Conservation (phyloP, 2,113 vertebrate species). For the Sterna hirundo region DNA sequence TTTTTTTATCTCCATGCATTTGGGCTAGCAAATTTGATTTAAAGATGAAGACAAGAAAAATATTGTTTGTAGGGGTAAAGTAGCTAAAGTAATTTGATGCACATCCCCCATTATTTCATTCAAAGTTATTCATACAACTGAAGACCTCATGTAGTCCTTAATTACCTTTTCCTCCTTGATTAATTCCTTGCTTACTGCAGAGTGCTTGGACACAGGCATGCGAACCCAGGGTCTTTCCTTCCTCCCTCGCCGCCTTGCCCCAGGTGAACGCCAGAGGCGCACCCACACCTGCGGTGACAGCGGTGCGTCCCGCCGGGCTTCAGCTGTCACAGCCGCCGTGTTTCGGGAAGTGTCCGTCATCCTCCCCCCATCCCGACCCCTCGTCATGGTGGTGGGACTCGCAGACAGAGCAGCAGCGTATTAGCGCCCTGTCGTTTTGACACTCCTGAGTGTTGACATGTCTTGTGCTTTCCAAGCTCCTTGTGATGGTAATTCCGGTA, state of each 20-base stretch:
- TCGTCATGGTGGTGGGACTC: accelerated
- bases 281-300: not conserved
- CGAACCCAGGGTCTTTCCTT: not conserved
- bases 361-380: accelerated
- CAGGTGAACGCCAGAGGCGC: not conserved
- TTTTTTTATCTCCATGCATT: not conserved
- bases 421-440: not conserved
- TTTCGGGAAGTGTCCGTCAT: not conserved
- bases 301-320: not conserved
- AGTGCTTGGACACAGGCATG: accelerated
- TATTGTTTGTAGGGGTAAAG: not conserved
- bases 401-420: accelerated
- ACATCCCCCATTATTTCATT: not conserved
- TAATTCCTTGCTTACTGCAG: not conserved
- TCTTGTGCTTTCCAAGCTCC: not conserved
- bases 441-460: not conserved
- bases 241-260: not conserved
- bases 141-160: not conserved
- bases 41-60: not conserved
- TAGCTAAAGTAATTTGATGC: not conserved
- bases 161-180: not conserved
- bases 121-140: not conserved
- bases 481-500: not conserved
- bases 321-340: not conserved
- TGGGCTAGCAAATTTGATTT: not conserved